Evolutionary conservation across 2,113 vertebrate species (phyloP).

Genomic region (Pleuronectes platessa): DNA sequence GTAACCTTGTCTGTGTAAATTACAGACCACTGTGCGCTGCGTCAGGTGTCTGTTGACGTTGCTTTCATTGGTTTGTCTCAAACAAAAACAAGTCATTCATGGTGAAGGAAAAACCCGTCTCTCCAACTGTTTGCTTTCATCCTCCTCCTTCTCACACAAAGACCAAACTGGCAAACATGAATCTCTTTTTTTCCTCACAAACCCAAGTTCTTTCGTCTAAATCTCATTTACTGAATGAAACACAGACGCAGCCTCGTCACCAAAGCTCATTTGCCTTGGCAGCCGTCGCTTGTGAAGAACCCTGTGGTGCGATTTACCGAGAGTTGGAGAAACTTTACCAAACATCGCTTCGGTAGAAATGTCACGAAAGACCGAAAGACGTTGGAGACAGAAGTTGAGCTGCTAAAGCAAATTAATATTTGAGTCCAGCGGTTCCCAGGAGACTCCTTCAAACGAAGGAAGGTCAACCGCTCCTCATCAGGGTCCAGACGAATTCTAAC

Average conservation of each 20-base stretch:
- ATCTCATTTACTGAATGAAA: neutral
- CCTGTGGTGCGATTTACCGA: conserved; percentile 13
- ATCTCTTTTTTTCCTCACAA: neutral
- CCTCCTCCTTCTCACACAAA: neutral
- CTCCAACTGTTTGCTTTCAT: conserved; percentile 6
- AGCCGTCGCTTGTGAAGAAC: conserved; percentile 17
- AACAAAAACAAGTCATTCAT: conserved; percentile 15
- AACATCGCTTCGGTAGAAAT: too few relatives aligned
- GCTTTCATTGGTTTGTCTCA: conserved; percentile 6
- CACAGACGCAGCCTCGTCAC: neutral
- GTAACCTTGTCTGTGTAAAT: conserved; percentile 38
- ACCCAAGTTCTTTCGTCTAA: neutral
- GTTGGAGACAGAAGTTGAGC: too few relatives aligned
- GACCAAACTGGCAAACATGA: conserved; percentile 11
- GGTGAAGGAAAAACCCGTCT: conserved; percentile 9
- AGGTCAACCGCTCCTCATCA: neutral
- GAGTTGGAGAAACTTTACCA: neutral
- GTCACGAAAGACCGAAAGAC: too few relatives aligned
- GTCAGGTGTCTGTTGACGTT: conserved; percentile 17
- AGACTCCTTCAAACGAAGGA: neutral
- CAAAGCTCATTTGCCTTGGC: neutral
- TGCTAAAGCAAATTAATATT: too few relatives aligned
- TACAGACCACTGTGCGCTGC: conserved; percentile 3
- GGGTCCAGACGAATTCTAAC: neutral
- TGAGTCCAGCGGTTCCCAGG: neutral